Evolutionary conservation across 2,113 vertebrate species (phyloP), one percentile per base, ranked within the genome.

Genomic region (Saguinus midas): DNA sequence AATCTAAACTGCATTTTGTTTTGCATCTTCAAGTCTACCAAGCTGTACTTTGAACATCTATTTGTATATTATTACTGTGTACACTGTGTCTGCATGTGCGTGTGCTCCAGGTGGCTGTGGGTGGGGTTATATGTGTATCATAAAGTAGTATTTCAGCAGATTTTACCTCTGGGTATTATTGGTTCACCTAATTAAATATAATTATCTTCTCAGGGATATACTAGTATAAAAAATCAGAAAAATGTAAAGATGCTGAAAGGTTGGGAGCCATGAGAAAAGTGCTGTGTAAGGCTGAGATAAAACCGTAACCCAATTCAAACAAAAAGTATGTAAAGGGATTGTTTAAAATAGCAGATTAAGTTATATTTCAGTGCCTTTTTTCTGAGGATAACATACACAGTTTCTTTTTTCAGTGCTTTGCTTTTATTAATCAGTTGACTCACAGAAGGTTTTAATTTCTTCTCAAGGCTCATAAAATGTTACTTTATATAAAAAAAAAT

Each of bases 361-460:
- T 76, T 66, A 70, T 8, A 40, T 88, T 90, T 95, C 50, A 43
- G 32, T 90, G 43, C 61, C 6, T 78, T 92, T 88, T 76, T 80
- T 35, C 43, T 35, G 76, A 68, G 37, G 73, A 32, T 32, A 50
- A 27, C 4, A n/a, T 21, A 50, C 7, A 20, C 14, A 52, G 29
- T 55, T 81, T 81, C 4, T 87, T 72, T 66, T 72, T n/a, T 50
- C 66, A 64, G 40, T 45, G 11, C 40, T 81, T 73, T 87, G 23
- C 66, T 66, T 88, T 66, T 79, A 64, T 73, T 89, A 43, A 87
- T 55, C 8, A 64, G 27, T 37, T 89, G 13, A 75, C 45, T 76
- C 72, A 87, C 29, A 55, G n/a, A 79, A 90, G 68, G 61, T 18
- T 84, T 80, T 93, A 10, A 18, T 87, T 95, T 94, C 66, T 92